Evolutionary conservation across 2,888 invertebrate genomes (phyloP).

Genomic region (Hypena proboscidalis): DNA sequence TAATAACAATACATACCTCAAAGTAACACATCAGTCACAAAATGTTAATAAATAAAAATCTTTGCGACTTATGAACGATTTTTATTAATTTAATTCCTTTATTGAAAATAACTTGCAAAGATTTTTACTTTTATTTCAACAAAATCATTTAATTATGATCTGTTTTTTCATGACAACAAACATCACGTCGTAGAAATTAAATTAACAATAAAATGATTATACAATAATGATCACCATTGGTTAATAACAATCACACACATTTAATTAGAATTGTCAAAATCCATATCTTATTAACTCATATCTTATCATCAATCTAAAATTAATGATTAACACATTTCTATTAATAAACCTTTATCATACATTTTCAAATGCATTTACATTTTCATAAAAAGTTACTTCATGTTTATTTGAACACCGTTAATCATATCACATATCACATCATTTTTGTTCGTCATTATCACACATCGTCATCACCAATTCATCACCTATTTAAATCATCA

Average conservation of each 20-base stretch:
- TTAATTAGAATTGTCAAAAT: too few relatives aligned
- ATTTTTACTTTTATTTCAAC: constrained; percentile 42
- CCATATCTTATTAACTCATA: too few relatives aligned
- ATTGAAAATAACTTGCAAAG: constrained; percentile 39
- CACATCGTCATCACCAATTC: not conserved
- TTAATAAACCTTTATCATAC: too few relatives aligned
- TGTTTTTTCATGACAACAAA: constrained; percentile 6
- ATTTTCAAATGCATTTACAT: too few relatives aligned
- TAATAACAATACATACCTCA: constrained; percentile 38
- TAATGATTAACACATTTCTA: too few relatives aligned
- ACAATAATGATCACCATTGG: too few relatives aligned
- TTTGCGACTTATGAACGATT: constrained; percentile 42
- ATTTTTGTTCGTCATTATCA: too few relatives aligned
- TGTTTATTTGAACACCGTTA: not conserved
- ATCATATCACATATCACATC: not conserved
- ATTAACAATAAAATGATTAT: too few relatives aligned
- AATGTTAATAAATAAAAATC: constrained; percentile 46
- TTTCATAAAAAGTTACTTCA: too few relatives aligned
- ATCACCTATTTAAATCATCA: not conserved
- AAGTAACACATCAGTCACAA: constrained; percentile 28
- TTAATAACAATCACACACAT: too few relatives aligned
- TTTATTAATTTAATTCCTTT: constrained; percentile 17
- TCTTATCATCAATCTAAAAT: too few relatives aligned
- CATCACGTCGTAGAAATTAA: not conserved
- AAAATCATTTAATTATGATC: constrained; percentile 22